phyloP scores from a whole-genome alignment of 37 sponge, comb jelly and placozoan genomes.

The Agelas oroides region DNA sequence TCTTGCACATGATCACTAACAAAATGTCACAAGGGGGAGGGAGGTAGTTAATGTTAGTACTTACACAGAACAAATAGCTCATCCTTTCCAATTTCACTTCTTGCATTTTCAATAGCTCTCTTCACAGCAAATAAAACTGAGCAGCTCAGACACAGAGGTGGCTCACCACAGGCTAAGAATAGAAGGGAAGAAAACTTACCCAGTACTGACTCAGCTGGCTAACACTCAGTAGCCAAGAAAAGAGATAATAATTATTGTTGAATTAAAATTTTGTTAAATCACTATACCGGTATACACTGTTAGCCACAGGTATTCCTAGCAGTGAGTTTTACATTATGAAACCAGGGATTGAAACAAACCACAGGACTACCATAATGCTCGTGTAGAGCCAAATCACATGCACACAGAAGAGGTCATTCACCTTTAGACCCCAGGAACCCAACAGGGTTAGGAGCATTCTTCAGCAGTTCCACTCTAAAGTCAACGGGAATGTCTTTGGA shows the following conservation, averaged over 20 bases:
- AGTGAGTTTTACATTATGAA: no score
- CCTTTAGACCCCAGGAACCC: slow-evolving; percentile 81
- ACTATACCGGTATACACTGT: no score
- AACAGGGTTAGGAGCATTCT: slow-evolving; percentile 84
- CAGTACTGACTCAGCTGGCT: no score
- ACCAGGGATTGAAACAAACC: background rate
- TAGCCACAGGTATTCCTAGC: no score
- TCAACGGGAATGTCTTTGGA: slow-evolving; percentile 81
- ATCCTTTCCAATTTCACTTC: slow-evolving; percentile 42
- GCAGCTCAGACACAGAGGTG: slow-evolving; percentile 76
- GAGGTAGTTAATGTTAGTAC: background rate
- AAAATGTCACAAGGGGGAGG: background rate
- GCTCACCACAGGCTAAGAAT: slow-evolving; percentile 78
- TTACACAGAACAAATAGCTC: background rate
- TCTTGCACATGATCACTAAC: no score
- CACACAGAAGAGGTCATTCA: slow-evolving; percentile 3
- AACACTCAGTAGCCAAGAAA: no score
- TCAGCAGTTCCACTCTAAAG: slow-evolving; percentile 73
- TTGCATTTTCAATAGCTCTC: slow-evolving; percentile 69
- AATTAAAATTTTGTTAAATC: no score
- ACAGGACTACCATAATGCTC: no score
- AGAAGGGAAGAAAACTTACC: no score
- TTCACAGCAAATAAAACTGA: slow-evolving; percentile 80
- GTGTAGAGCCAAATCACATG: no score
- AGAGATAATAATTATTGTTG: no score